Evolutionary conservation across 2,888 invertebrate genomes (phyloP).

Genomic region (Eretmocerus hayati): DNA sequence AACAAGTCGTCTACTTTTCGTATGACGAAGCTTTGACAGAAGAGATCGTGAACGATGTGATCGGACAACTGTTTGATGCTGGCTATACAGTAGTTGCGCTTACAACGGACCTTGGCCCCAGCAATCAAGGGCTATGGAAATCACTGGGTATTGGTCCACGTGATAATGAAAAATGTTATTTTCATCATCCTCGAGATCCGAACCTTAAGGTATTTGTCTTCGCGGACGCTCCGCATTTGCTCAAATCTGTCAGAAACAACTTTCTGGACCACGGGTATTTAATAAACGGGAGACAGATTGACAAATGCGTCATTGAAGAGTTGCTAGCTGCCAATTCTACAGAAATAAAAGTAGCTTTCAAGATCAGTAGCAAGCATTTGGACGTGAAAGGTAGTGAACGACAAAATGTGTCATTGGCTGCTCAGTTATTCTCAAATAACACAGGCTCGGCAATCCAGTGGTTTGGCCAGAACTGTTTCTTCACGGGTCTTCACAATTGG

Average conservation of each 20-base stretch:
- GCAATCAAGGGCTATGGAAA: conserved; percentile 7
- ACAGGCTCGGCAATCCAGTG: conserved; percentile 1
- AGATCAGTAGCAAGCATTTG: neutral
- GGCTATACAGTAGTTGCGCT: conserved; percentile 27
- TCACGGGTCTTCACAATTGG: neutral
- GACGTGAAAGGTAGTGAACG: neutral
- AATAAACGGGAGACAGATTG: neutral
- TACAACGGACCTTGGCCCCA: conserved; percentile 28
- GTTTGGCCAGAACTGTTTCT: conserved; percentile 1
- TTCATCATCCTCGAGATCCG: neutral
- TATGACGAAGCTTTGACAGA: conserved; percentile 28
- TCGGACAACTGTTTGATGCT: conserved; percentile 21
- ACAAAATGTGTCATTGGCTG: conserved; percentile 4
- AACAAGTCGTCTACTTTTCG: conserved; percentile 29
- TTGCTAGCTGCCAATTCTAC: neutral
- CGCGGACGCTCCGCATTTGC: neutral
- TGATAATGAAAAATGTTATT: neutral
- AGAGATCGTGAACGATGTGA: conserved; percentile 23
- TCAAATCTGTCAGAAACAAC: conserved; percentile 3
- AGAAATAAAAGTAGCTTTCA: conserved; percentile 1
- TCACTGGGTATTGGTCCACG: neutral
- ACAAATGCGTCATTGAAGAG: neutral
- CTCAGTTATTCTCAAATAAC: conserved; percentile 7
- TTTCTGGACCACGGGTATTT: neutral
- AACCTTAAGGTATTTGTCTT: neutral